These are phyloP conservation scores for Nasonovia ribisnigri DNA, from an alignment of 2,888 invertebrate species.

Conservation along the genomic window DNA sequence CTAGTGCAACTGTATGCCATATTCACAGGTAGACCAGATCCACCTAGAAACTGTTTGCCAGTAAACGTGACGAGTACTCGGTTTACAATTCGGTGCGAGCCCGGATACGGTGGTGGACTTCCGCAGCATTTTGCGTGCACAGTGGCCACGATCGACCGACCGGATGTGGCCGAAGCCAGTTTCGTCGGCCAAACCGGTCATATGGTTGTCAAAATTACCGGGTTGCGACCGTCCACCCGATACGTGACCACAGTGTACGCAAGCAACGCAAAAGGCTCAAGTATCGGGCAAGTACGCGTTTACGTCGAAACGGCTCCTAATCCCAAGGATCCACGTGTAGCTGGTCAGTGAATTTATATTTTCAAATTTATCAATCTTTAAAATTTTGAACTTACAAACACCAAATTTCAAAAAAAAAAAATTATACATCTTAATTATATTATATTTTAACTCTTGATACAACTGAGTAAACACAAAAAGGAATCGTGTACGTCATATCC, in stretches of 20 bases:
- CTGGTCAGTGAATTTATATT: slow-evolving; percentile 24
- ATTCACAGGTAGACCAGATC: slow-evolving; percentile 71
- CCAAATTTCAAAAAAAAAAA: background rate
- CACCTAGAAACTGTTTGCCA: slow-evolving; percentile 72
- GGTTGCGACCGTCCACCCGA: slow-evolving; percentile 73
- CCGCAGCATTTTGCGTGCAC: slow-evolving; percentile 72
- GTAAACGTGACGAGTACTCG: slow-evolving; percentile 73
- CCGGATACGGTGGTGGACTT: slow-evolving; percentile 74
- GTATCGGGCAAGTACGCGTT: slow-evolving; percentile 67
- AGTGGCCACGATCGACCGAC: slow-evolving; percentile 70
- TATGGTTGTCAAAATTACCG: slow-evolving; percentile 71
- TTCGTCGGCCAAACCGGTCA: slow-evolving; percentile 69
- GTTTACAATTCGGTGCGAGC: slow-evolving; percentile 72
- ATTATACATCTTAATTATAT: background rate
- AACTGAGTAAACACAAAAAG: no score
- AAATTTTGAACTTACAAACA: background rate
- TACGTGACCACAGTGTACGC: slow-evolving; percentile 73
- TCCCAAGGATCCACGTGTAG: slow-evolving; percentile 55
- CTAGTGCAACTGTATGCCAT: background rate
- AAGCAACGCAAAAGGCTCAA: slow-evolving; percentile 75
- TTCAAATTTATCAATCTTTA: background rate
- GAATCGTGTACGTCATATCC: no score
- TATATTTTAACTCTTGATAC: background rate
- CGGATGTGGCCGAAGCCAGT: slow-evolving; percentile 71
- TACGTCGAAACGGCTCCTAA: slow-evolving; percentile 56